Conservation (phyloP, 2,113 vertebrate species). For the Pseudorectes ferrugineus region DNA sequence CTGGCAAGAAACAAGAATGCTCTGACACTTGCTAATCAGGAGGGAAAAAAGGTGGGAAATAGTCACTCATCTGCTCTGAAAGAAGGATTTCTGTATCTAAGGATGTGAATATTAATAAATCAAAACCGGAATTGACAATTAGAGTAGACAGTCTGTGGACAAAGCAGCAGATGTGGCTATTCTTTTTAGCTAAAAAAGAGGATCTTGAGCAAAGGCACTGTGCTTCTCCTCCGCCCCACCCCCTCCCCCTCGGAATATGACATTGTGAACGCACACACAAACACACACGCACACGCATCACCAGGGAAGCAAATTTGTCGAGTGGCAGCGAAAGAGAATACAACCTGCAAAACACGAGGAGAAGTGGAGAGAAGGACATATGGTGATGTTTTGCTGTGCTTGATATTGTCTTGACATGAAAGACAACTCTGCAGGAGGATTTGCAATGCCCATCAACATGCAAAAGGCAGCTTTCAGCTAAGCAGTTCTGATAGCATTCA, state of each 20-base stretch:
- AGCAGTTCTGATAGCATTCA: constrained; percentile 15
- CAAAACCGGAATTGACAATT: constrained; percentile 7
- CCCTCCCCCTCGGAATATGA: neutral
- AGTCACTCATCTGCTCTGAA: neutral
- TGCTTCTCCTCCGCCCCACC: neutral
- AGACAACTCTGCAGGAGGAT: constrained; percentile 47
- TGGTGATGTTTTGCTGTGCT: constrained; percentile 50
- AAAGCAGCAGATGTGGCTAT: constrained; percentile 42
- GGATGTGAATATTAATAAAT: constrained; percentile 34
- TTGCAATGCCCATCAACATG: constrained; percentile 48
- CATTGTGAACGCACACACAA: neutral
- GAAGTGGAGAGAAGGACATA: constrained; percentile 12
- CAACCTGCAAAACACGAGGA: constrained; percentile 31
- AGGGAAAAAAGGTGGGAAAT: constrained; percentile 4
- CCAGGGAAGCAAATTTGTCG: constrained; percentile 16
- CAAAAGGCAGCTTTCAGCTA: constrained; percentile 51
- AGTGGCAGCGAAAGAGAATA: neutral
- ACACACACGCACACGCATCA: neutral
- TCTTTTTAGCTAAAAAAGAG: neutral
- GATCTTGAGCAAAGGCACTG: neutral
- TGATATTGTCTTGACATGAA: constrained; percentile 55
- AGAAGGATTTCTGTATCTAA: neutral
- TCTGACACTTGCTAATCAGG: constrained; percentile 2
- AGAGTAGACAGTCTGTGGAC: constrained; percentile 1
- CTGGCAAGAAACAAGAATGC: constrained; percentile 43